Percentiles rank a stretch among this genome's conserved stretches.
phyloP scores from a whole-genome alignment of 2,888 invertebrate species.

The Malachius bipustulatus region DNA sequence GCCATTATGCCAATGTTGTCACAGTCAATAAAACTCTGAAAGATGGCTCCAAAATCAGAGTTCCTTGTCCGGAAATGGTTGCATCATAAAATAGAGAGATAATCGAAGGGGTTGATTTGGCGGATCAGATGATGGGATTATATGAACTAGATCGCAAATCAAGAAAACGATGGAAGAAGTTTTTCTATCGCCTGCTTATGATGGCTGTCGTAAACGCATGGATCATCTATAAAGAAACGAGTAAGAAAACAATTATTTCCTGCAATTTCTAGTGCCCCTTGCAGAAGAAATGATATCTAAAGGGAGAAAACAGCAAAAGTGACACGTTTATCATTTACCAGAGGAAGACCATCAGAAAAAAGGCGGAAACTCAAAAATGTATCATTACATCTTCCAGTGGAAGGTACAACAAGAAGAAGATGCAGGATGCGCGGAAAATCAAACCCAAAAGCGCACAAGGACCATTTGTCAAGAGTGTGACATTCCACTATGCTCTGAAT shows the following conservation, averaged over 20 bases:
- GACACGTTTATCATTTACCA: conserved; percentile 2
- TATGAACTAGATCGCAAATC: conserved; percentile 24
- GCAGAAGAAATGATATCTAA: conserved; percentile 14
- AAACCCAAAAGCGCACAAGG: conserved; percentile 15
- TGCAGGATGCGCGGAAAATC: conserved; percentile 11
- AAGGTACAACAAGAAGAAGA: conserved; percentile 15
- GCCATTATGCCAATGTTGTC: conserved; percentile 17
- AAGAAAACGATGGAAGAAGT: conserved; percentile 25
- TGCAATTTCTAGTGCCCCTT: conserved; percentile 12
- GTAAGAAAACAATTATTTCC: conserved; percentile 11
- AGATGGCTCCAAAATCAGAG: conserved; percentile 21
- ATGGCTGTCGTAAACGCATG: conserved; percentile 22
- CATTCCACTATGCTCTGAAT: conserved; percentile 13
- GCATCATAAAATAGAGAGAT: conserved; percentile 19
- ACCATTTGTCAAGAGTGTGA: conserved; percentile 14
- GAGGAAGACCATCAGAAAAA: conserved; percentile 12
- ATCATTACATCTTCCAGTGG: conserved; percentile 12
- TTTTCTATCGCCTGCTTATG: conserved; percentile 23
- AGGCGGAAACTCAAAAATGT: conserved; percentile 10
- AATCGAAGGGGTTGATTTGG: conserved; percentile 24
- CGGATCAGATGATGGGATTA: conserved; percentile 22
- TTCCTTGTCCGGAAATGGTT: conserved; percentile 19
- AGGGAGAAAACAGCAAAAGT: conserved; percentile 12
- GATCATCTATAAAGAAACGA: conserved; percentile 13
- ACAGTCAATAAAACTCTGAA: conserved; percentile 20